Evolutionary conservation across 2,888 invertebrate species (phyloP), one percentile per base, ranked within the genome.

Genomic region (Listrodromus nycthemerus): DNA sequence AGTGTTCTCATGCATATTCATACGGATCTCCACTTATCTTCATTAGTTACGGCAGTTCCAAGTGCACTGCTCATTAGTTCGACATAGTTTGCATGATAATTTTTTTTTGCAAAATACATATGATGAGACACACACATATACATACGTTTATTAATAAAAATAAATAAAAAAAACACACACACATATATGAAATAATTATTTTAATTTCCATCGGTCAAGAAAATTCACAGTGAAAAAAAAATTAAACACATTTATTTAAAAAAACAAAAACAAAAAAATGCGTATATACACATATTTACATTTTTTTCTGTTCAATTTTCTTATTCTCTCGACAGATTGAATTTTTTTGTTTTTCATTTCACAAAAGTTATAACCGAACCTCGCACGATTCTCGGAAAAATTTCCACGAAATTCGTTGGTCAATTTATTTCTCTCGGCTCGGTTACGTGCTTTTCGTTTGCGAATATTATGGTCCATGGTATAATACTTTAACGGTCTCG

Each of bases 401-500:
- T 41, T 16, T 41, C 8, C 58, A 30, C 58, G 30, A 24, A 30
- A 61, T 55, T 37, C 7, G 7, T 69, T 4, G 55, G 16, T 58
- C 19, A n/a, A 8, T 71, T 55, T 37, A 16, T 13, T 41, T 41
- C 41, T 41, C 27, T 24, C 5, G 2, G 2, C 30, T 30, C 58
- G 30, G 30, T 58, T 27, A 27, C 16, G 58, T 7, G 58, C 2
- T 33, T 21, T 55, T 13, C 5, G 37, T 21, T 16, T 71, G 48
- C 70, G 65, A 48, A 33, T 76, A 76, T 81, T 81, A 81, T 45
- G 48, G 45, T 75, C 30, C 30, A 69, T 55, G 67, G 77, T 73
- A 78, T 74, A 65, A 75, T 75, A 82, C 78, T 79, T 79, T 79
- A 70, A 79, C 74, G 65, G 74, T 82, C 65, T 70, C 74, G 37